Percentiles rank a stretch among this genome's conserved stretches.
phyloP scores from a whole-genome alignment of 2,113 vertebrate species.

The Astur gentilis region DNA sequence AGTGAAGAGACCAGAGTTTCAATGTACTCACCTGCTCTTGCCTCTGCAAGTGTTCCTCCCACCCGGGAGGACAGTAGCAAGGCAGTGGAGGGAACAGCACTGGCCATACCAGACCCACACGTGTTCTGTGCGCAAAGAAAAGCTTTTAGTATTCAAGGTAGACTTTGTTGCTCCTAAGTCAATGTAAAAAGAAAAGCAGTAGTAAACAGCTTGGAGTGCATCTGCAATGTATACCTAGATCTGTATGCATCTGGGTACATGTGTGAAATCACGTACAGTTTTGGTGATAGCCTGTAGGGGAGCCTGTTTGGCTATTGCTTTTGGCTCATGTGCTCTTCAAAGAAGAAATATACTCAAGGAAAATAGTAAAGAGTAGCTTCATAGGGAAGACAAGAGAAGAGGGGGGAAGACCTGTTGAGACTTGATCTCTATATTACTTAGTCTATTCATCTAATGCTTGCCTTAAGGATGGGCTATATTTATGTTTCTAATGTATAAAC shows the following conservation, averaged over 20 bases:
- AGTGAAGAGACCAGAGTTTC: not conserved
- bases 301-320: not conserved
- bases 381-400: not conserved
- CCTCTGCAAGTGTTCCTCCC: not conserved
- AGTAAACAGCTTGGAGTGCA: not conserved
- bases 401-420: not conserved
- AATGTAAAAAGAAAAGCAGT: not conserved
- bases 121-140: not conserved
- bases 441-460: not conserved
- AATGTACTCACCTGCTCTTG: not conserved
- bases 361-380: not conserved
- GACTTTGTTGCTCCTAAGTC: not conserved
- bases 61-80: not conserved
- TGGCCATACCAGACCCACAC: rapidly evolving
- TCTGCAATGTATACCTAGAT: not conserved
- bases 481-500: not conserved
- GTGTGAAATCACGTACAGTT: not conserved
- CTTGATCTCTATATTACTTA: not conserved
- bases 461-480: not conserved
- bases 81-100: not conserved
- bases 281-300: not conserved
- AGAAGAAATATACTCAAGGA: not conserved
- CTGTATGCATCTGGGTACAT: not conserved
- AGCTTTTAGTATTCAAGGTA: not conserved
- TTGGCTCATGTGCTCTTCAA: not conserved